These are phyloP conservation scores for Isaurus tuberculatus DNA, from an alignment of 92 coral and sea anemone genomes.

Conservation along the genomic window DNA sequence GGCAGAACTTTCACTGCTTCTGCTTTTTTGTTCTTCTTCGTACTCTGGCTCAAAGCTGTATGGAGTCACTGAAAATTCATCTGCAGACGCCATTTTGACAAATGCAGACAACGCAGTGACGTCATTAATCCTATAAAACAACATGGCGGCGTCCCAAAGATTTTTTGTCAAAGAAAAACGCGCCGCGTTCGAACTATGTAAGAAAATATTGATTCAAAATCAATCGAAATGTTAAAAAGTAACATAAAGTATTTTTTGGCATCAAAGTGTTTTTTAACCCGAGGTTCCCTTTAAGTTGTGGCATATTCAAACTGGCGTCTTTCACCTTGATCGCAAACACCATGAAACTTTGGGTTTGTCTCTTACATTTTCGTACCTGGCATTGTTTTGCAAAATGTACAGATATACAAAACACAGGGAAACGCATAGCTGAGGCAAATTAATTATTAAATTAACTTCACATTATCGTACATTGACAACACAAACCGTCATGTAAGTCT, in stretches of 20 bases:
- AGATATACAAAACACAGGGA: no score
- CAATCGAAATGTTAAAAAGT: not conserved
- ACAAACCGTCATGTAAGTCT: no score
- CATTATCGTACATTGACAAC: no score
- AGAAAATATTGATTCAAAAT: not conserved
- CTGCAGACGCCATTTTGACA: conserved; percentile 12
- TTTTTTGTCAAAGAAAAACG: not conserved
- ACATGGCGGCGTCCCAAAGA: not conserved
- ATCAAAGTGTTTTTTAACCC: not conserved
- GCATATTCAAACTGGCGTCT: no score
- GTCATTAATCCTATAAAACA: conserved; percentile 8
- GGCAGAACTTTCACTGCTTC: not conserved
- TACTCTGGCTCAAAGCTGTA: conserved; percentile 2
- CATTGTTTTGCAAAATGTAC: no score
- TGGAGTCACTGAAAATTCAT: conserved; percentile 12
- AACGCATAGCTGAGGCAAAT: no score
- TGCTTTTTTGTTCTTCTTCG: conserved; percentile 4
- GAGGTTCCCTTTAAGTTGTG: conserved; percentile 11
- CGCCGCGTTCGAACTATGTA: conserved; percentile 1
- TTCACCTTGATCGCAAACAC: no score
- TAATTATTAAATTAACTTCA: no score
- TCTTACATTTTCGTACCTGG: no score
- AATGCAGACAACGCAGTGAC: not conserved
- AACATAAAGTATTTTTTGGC: not conserved
- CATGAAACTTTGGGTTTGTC: no score